A percentile compares a stretch with the other conserved stretches of the same genome.
Evolutionary conservation across 2,797 vertebrate species (phyloP).

Genomic region (Hyperoplus lanceolatus): DNA sequence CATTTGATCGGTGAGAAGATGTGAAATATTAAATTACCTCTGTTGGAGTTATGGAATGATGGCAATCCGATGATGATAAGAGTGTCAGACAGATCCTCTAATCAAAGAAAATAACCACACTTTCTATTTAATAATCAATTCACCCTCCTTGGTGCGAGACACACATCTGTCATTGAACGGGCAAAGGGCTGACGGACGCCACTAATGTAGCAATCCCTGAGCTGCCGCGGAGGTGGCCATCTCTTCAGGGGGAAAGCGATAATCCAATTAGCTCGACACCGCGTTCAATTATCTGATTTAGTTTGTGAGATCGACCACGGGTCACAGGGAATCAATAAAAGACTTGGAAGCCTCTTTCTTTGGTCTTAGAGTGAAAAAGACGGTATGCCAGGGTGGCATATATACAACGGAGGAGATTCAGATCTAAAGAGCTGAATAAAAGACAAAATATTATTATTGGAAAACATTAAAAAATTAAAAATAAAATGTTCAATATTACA

Average conservation of each 20-base stretch:
- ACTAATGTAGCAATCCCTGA: constrained; percentile 75
- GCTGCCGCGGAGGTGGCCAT: constrained; percentile 59
- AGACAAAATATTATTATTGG: constrained; percentile 41
- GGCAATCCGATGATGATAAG: constrained; percentile 26
- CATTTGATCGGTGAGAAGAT: constrained; percentile 10
- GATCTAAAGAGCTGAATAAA: constrained; percentile 25
- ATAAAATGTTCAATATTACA: constrained; percentile 61
- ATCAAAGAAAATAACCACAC: constrained; percentile 56
- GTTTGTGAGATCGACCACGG: constrained; percentile 85
- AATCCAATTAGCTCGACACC: constrained; percentile 89
- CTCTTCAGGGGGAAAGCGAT: constrained; percentile 87
- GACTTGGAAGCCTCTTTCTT: constrained; percentile 81
- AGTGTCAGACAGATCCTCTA: constrained; percentile 49
- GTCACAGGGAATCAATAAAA: constrained; percentile 83
- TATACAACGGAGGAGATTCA: constrained; percentile 30
- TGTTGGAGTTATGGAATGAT: constrained; percentile 23
- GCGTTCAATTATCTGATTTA: constrained; percentile 90
- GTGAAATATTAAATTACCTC: constrained; percentile 41
- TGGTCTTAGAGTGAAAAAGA: constrained; percentile 66
- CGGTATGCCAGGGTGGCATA: constrained; percentile 35
- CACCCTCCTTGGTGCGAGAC: constrained; percentile 52
- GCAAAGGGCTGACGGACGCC: constrained; percentile 78
- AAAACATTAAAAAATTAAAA: constrained; percentile 52
- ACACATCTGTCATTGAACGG: constrained; percentile 59
- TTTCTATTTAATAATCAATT: constrained; percentile 67